A percentile compares a stretch with the other conserved stretches of the same genome.
Conservation (phyloP, 2,113 vertebrate species). For the Fulica atra region DNA sequence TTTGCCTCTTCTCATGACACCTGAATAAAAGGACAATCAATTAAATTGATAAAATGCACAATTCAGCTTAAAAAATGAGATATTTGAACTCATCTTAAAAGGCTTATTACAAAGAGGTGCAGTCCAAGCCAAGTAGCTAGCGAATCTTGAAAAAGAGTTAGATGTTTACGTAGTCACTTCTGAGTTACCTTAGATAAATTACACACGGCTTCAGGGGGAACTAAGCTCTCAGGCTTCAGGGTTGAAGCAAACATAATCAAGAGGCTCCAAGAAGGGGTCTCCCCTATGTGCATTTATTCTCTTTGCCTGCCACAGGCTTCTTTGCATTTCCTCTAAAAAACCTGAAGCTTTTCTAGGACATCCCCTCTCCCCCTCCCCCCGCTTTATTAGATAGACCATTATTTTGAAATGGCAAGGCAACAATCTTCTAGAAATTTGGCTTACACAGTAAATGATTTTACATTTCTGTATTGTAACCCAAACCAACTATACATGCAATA, state of each 20-base stretch:
- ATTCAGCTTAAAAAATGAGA: neutral
- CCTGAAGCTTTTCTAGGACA: neutral
- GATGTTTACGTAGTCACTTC: neutral
- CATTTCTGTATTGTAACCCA: neutral
- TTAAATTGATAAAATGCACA: neutral
- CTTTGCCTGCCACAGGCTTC: neutral
- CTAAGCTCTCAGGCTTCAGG: neutral
- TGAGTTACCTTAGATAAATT: neutral
- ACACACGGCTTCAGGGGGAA: neutral
- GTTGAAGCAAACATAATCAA: neutral
- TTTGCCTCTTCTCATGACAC: neutral
- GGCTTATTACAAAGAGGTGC: neutral
- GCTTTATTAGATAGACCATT: neutral
- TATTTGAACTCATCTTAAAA: neutral
- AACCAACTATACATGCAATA: neutral
- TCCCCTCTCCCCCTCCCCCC: rapidly evolving
- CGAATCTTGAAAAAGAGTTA: neutral
- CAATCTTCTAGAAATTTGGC: neutral
- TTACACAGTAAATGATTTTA: neutral
- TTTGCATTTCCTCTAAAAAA: neutral
- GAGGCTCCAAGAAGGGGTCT: rapidly evolving
- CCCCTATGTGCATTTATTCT: neutral
- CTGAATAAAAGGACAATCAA: neutral
- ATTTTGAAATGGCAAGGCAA: neutral
- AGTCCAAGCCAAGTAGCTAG: neutral